A percentile compares a stretch with the other conserved stretches of the same genome.
Conservation (phyloP, 2,888 invertebrate species). For the Argyra leucocephala region DNA sequence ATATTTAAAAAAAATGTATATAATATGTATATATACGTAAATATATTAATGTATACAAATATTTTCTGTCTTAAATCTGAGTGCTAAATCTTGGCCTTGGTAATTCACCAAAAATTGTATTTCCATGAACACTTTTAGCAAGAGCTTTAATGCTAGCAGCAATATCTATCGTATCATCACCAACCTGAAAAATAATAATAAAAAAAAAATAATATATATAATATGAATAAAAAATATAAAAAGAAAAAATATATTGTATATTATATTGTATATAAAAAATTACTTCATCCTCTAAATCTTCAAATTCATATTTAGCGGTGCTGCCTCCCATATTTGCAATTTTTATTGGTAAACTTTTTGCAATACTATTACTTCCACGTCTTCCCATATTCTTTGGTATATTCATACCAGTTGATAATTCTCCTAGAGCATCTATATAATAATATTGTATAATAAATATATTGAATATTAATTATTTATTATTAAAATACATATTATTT, state of each 20-base stretch:
- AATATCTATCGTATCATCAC: conserved; percentile 63
- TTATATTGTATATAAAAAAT: background rate
- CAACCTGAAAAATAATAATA: conserved; percentile 26
- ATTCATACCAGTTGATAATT: conserved; percentile 35
- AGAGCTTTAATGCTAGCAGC: conserved; percentile 87
- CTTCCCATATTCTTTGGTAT: conserved; percentile 29
- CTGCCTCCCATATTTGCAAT: conserved; percentile 48
- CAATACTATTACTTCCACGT: conserved; percentile 35
- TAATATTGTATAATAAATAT: no score
- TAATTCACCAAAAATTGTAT: conserved; percentile 76
- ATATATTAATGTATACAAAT: conserved; percentile 11
- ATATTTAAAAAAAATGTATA: background rate
- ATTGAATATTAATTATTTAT: no score
- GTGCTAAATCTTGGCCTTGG: conserved; percentile 78
- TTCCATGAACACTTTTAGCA: conserved; percentile 81
- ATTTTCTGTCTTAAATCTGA: conserved; percentile 54
- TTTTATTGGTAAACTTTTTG: conserved; percentile 69
- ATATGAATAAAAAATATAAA: background rate
- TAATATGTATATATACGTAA: conserved; percentile 7
- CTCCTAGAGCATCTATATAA: conserved; percentile 37
- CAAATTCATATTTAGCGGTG: conserved; percentile 23
- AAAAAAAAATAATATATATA: background rate
- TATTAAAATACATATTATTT: background rate
- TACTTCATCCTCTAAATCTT: conserved; percentile 35
- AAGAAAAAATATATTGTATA: background rate